phyloP scores from a whole-genome alignment of 2,888 invertebrate species.

The Drosophila colorata region DNA sequence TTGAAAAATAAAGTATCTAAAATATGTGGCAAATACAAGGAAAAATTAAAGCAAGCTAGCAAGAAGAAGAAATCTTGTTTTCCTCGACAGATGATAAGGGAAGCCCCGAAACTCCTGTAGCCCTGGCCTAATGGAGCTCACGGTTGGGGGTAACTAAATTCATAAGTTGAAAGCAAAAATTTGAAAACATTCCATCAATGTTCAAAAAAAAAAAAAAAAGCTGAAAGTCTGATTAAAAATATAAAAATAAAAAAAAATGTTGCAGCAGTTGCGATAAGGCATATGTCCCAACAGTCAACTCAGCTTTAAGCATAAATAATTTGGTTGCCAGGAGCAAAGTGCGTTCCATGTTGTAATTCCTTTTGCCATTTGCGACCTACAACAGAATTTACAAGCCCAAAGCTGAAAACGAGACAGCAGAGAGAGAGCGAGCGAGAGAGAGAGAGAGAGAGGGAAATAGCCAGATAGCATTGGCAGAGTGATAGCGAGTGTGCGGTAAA shows the following conservation, averaged over 20 bases:
- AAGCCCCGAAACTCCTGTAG: too few relatives aligned
- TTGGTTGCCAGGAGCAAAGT: slow-evolving; percentile 7
- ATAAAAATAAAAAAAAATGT: not conserved
- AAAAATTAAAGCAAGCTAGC: not conserved
- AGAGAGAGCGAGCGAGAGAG: not conserved
- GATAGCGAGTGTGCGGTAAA: slow-evolving; percentile 31
- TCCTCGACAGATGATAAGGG: not conserved
- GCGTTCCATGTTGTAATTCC: slow-evolving; percentile 24
- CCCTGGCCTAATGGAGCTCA: too few relatives aligned
- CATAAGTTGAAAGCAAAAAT: not conserved
- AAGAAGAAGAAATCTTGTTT: not conserved
- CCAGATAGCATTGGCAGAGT: not conserved
- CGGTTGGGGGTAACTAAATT: not conserved
- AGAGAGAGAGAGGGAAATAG: not conserved
- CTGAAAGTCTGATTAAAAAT: not conserved
- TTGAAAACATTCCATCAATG: not conserved
- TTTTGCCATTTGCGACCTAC: slow-evolving; percentile 19
- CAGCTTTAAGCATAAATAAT: slow-evolving; percentile 8
- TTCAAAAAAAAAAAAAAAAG: not conserved
- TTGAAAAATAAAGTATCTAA: too few relatives aligned
- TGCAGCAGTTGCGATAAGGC: not conserved
- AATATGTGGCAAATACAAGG: too few relatives aligned
- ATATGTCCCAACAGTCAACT: slow-evolving; percentile 2
- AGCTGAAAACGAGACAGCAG: not conserved
- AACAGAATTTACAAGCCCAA: slow-evolving; percentile 32